These are phyloP conservation scores for pig (Sus scrofa) DNA, from an alignment of 2,113 vertebrate species.

Conservation along the genomic window DNA sequence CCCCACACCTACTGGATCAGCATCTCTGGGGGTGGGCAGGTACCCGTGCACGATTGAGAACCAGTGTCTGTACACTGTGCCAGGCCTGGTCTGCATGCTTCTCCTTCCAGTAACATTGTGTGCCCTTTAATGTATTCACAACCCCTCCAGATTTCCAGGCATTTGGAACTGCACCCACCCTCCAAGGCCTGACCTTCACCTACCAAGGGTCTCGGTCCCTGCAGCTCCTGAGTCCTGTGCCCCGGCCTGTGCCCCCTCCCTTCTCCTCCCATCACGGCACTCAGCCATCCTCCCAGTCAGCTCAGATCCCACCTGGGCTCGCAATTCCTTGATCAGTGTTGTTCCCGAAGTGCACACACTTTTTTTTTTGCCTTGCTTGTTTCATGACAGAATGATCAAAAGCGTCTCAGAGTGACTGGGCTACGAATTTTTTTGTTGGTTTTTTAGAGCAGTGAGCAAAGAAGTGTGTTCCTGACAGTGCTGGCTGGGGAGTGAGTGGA, in stretches of 20 bases:
- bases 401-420: neutral
- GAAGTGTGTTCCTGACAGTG: neutral
- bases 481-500: neutral
- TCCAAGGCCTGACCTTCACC: neutral
- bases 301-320: neutral
- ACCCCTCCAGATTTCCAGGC: neutral
- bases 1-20: neutral
- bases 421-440: neutral
- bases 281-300: neutral
- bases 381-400: neutral
- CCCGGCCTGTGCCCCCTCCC: neutral
- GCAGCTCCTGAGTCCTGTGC: neutral
- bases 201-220: neutral
- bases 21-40: neutral
- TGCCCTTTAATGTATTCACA: neutral
- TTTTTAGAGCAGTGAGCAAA: neutral
- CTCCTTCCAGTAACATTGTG: neutral
- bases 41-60: neutral
- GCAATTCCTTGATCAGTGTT: neutral
- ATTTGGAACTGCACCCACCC: neutral
- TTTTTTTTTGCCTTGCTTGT: neutral
- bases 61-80: neutral
- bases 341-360: neutral
- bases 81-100: neutral
- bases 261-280: neutral